Evolutionary conservation across 2,113 vertebrate species (phyloP).

Genomic region (Pangasianodon gigas): DNA sequence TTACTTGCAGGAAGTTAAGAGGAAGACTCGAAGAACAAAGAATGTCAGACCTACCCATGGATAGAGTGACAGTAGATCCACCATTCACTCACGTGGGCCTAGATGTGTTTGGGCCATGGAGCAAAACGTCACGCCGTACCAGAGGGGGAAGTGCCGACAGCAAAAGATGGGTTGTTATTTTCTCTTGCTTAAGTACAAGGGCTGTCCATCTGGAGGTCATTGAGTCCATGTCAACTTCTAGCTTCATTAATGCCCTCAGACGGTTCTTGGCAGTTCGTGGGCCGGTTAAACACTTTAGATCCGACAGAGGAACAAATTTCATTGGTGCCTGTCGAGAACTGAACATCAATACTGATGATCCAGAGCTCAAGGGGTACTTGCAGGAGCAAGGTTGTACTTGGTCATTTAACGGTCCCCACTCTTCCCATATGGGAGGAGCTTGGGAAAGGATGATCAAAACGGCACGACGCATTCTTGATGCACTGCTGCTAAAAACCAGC

Average conservation of each 20-base stretch:
- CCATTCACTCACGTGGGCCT: neutral
- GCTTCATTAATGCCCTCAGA: neutral
- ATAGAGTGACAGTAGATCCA: no score
- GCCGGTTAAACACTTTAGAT: neutral
- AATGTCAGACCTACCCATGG: no score
- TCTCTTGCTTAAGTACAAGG: neutral
- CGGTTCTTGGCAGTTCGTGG: neutral
- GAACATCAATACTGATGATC: neutral
- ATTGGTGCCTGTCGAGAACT: conserved; percentile 4
- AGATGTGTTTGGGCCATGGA: no score
- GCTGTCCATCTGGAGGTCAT: no score
- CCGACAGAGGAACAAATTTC: conserved; percentile 6
- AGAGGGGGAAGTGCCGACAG: no score
- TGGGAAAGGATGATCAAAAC: conserved; percentile 13
- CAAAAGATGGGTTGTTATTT: no score
- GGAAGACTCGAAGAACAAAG: no score
- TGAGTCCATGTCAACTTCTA: no score
- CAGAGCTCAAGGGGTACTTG: neutral
- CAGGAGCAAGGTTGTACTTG: neutral
- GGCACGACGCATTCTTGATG: neutral
- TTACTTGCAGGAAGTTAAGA: no score
- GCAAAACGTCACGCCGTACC: no score
- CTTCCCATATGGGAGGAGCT: neutral
- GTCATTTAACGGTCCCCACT: neutral
- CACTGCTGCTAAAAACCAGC: neutral